Evolutionary conservation across 2,797 vertebrate genomes (phyloP).

Genomic region (Sarcophilus harrisii): DNA sequence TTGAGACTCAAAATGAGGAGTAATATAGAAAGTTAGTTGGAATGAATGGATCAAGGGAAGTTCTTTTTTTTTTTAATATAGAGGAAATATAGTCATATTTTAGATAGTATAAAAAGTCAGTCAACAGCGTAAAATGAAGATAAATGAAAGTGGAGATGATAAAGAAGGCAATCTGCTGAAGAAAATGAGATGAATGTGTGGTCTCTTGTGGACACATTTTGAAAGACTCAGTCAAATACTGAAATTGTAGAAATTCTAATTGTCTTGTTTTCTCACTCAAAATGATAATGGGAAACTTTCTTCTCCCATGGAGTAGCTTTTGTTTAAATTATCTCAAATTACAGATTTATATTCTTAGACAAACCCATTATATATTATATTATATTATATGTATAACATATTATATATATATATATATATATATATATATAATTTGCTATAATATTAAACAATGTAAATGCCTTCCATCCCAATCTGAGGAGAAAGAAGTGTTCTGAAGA

Average conservation of each 20-base stretch:
- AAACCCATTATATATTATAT: not conserved
- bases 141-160: too few relatives aligned
- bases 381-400: too few relatives aligned
- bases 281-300: not conserved
- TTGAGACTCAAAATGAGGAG: too few relatives aligned
- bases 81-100: too few relatives aligned
- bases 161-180: too few relatives aligned
- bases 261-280: not conserved
- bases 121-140: too few relatives aligned
- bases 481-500: not conserved
- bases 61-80: too few relatives aligned
- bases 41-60: too few relatives aligned
- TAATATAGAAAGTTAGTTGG: too few relatives aligned
- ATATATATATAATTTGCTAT: not conserved
- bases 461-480: not conserved
- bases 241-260: not conserved
- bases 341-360: not conserved
- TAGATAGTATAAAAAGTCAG: too few relatives aligned
- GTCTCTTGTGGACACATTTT: not conserved
- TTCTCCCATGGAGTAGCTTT: not conserved
- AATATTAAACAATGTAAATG: not conserved
- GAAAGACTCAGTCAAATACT: not conserved
- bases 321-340: not conserved
- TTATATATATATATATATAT: too few relatives aligned
- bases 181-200: too few relatives aligned